phyloP scores from a whole-genome alignment of 2,113 vertebrate species.

The Chaetura pelagica region DNA sequence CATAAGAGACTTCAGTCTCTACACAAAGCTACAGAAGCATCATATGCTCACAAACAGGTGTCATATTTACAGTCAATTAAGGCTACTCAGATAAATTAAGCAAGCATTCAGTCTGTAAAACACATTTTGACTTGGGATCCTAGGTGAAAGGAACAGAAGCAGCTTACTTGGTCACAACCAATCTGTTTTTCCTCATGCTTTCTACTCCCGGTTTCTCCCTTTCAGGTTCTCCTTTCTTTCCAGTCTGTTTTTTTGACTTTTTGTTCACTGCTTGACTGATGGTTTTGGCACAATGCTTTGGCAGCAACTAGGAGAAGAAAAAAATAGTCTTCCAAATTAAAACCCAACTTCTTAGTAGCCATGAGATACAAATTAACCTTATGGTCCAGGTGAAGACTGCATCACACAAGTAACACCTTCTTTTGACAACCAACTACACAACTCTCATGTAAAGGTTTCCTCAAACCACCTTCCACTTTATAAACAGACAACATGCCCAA shows the following conservation, averaged over 20 bases:
- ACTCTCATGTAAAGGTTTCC: not conserved
- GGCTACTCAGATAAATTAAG: not conserved
- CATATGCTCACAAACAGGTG: not conserved
- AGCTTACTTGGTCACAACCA: constrained; percentile 97
- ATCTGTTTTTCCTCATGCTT: constrained; percentile 99
- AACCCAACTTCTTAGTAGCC: not conserved
- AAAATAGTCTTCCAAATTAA: not conserved
- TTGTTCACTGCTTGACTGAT: constrained; percentile 99
- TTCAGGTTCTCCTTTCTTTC: constrained; percentile 98
- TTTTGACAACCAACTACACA: not conserved
- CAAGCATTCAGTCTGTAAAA: not conserved
- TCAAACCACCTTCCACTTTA: not conserved
- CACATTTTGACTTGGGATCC: not conserved
- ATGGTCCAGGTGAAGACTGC: not conserved
- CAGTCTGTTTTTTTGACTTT: constrained; percentile 96
- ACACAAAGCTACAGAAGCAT: not conserved
- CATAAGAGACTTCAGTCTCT: not conserved
- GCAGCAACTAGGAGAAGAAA: constrained; percentile 85
- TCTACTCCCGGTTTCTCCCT: constrained; percentile 97
- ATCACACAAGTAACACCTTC: not conserved
- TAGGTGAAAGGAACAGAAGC: not conserved
- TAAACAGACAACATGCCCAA: not conserved
- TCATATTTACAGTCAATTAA: not conserved
- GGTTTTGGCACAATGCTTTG: constrained; percentile 99
- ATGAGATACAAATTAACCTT: constrained; percentile 16